A percentile compares a stretch with the other conserved stretches of the same genome.
These are phyloP conservation scores for Stercorarius parasiticus DNA, from an alignment of 2,113 vertebrate species.

Conservation along the genomic window DNA sequence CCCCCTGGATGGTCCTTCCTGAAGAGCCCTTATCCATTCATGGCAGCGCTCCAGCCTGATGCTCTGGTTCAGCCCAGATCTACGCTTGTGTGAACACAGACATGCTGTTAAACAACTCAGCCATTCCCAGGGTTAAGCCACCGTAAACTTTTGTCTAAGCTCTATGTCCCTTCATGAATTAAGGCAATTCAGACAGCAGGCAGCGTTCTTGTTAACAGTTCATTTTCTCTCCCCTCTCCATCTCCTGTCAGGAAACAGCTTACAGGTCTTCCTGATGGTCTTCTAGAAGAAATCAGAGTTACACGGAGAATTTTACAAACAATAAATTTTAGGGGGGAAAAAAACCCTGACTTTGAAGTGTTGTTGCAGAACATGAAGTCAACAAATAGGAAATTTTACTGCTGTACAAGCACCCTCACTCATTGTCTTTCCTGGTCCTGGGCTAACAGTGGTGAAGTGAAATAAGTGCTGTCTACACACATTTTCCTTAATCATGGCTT, in stretches of 20 bases:
- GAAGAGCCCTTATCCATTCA: background rate
- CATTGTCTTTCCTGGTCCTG: background rate
- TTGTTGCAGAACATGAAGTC: background rate
- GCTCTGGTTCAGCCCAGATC: background rate
- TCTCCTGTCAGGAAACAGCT: constrained; percentile 11
- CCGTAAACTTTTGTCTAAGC: constrained; percentile 1
- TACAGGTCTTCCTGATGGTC: background rate
- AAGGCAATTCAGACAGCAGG: background rate
- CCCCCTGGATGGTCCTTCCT: background rate
- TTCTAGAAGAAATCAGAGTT: constrained; percentile 8
- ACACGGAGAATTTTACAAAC: background rate
- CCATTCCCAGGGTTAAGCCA: background rate
- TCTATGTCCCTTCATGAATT: constrained; percentile 46
- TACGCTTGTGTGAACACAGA: background rate
- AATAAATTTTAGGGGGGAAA: background rate
- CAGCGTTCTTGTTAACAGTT: constrained; percentile 16
- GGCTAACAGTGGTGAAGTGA: background rate
- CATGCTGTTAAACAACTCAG: background rate
- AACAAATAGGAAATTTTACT: background rate
- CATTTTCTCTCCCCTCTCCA: constrained; percentile 28
- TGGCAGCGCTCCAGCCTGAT: fast-evolving
- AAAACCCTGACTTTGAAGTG: background rate
- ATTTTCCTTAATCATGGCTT: background rate
- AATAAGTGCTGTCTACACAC: background rate
- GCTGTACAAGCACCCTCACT: background rate